A percentile compares a stretch with the other conserved stretches of the same genome.
Evolutionary conservation across 2,797 vertebrate species (phyloP).

Genomic region (Natrix natrix): DNA sequence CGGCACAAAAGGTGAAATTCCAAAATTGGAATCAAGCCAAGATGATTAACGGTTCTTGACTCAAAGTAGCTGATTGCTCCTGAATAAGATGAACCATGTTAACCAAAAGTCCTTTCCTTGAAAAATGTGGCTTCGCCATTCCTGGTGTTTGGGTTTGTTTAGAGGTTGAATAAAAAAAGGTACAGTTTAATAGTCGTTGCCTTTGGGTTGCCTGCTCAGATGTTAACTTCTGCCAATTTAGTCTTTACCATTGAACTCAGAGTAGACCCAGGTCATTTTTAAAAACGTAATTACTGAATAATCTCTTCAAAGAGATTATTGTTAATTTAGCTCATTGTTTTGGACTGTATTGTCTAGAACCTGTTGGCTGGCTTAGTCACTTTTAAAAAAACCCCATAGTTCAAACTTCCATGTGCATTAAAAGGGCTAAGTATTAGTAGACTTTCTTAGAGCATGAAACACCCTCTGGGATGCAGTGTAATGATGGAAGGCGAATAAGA

Average conservation of each 20-base stretch:
- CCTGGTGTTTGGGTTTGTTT: background rate
- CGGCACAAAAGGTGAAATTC: background rate
- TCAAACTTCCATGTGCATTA: background rate
- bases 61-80: background rate
- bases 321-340: background rate
- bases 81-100: background rate
- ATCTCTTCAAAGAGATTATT: background rate
- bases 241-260: background rate
- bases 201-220: background rate
- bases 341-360: background rate
- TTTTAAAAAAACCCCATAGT: background rate
- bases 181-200: background rate
- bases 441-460: background rate
- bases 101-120: background rate
- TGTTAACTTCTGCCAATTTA: background rate
- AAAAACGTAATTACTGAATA: background rate
- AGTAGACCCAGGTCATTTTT: background rate
- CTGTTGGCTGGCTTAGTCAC: background rate
- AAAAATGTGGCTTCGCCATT: background rate
- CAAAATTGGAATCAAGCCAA: background rate
- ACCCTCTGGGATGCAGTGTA: background rate
- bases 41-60: background rate
- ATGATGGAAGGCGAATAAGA: background rate
- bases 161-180: background rate
- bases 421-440: background rate